Conservation (phyloP, 2,888 invertebrate species). For the Poecilus cupreus region DNA sequence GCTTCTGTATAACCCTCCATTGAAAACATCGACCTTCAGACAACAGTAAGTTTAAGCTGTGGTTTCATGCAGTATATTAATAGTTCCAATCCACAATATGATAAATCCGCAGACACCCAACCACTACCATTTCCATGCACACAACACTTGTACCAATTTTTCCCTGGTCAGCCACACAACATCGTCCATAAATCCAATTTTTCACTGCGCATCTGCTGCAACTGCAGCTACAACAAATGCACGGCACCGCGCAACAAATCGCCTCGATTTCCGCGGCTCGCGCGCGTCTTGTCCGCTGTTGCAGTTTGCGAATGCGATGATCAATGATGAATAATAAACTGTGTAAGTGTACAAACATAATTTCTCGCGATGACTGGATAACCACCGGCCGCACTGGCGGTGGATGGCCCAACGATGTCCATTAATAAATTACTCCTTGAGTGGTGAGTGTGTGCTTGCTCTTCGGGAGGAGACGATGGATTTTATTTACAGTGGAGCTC, state of each 20-base stretch:
- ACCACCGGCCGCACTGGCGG: slow-evolving; percentile 26
- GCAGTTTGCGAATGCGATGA: slow-evolving; percentile 29
- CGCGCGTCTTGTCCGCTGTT: neutral
- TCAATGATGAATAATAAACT: slow-evolving; percentile 53
- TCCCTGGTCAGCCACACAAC: no score
- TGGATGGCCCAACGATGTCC: neutral
- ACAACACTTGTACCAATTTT: no score
- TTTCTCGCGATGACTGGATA: slow-evolving; percentile 55
- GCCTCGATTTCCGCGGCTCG: slow-evolving; percentile 22
- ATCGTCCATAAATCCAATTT: neutral
- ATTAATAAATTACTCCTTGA: slow-evolving; percentile 20
- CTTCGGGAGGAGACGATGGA: neutral
- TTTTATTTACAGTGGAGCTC: no score
- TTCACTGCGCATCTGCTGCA: neutral
- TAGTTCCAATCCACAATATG: no score
- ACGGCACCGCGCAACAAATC: slow-evolving; percentile 33
- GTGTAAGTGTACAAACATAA: slow-evolving; percentile 54
- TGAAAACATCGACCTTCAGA: no score
- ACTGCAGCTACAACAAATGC: neutral
- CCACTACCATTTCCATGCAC: no score
- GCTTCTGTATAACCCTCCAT: no score
- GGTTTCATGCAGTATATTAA: neutral
- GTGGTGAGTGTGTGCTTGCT: neutral
- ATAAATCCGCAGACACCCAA: no score
- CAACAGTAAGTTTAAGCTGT: no score